A percentile compares a stretch with the other conserved stretches of the same genome.
Evolutionary conservation across 2,113 vertebrate species (phyloP).

Genomic region (Micromys minutus): DNA sequence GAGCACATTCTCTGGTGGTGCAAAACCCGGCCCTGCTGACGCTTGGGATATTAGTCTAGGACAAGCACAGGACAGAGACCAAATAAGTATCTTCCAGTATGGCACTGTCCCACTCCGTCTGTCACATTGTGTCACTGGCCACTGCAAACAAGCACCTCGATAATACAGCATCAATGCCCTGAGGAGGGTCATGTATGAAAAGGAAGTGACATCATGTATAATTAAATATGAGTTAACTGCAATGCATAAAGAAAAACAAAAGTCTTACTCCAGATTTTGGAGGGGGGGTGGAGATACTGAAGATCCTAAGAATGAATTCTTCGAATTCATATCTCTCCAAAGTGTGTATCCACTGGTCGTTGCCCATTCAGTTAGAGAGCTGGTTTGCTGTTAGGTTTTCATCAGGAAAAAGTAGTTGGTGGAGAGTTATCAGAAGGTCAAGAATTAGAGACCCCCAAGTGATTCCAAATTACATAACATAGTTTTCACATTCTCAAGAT

Average conservation of each 20-base stretch:
- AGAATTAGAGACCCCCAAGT: neutral
- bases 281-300: neutral
- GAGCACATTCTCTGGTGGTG: neutral
- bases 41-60: neutral
- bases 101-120: neutral
- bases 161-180: neutral
- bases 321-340: slow-evolving; percentile 27
- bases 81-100: neutral
- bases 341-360: neutral
- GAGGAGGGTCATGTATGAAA: neutral
- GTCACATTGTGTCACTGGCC: neutral
- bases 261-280: neutral
- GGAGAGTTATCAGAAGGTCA: slow-evolving; percentile 17
- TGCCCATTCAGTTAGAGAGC: neutral
- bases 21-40: neutral
- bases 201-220: neutral
- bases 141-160: neutral
- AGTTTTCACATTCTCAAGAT: neutral
- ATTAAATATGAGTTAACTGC: neutral
- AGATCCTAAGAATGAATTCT: neutral
- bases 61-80: neutral
- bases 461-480: slow-evolving; percentile 31
- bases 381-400: neutral
- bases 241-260: slow-evolving; percentile 15
- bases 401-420: neutral